Conservation (phyloP, 2,888 invertebrate species). For the Diabrotica balteata region DNA sequence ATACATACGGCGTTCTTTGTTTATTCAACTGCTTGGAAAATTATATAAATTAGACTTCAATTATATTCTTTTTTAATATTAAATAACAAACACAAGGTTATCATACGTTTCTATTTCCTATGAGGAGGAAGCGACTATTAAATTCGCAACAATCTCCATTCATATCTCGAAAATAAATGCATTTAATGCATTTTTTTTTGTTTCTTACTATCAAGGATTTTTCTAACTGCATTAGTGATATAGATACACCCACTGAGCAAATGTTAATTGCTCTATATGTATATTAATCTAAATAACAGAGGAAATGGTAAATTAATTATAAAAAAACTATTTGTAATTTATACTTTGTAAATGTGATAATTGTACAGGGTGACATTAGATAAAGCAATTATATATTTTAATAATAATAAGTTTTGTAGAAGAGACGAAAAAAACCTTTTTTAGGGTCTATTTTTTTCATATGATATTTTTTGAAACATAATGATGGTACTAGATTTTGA, state of each 20-base stretch:
- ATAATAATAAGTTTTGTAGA: too few species aligned
- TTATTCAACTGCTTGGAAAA: constrained; percentile 15
- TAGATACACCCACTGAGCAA: constrained; percentile 13
- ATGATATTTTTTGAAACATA: too few species aligned
- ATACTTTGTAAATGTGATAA: too few species aligned
- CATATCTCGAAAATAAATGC: constrained; percentile 22
- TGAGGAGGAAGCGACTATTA: constrained; percentile 19
- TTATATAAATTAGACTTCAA: constrained; percentile 16
- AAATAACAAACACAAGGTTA: constrained; percentile 14
- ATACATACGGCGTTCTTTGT: constrained; percentile 12
- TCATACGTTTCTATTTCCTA: constrained; percentile 11
- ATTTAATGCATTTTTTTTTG: constrained; percentile 14
- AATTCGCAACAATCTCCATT: constrained; percentile 18
- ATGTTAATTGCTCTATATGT: constrained; percentile 14
- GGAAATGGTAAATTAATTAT: too few species aligned
- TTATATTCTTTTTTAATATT: constrained; percentile 15
- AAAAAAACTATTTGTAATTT: too few species aligned
- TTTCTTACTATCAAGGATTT: constrained; percentile 23
- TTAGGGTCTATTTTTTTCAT: too few species aligned
- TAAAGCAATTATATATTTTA: too few species aligned
- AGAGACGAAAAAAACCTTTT: too few species aligned
- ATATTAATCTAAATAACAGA: neutral
- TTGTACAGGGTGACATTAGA: too few species aligned
- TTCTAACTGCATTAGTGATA: constrained; percentile 13
- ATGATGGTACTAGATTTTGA: too few species aligned